Conservation (phyloP, 1,140 invertebrate genomes). For the Hypothenemus hampei region DNA sequence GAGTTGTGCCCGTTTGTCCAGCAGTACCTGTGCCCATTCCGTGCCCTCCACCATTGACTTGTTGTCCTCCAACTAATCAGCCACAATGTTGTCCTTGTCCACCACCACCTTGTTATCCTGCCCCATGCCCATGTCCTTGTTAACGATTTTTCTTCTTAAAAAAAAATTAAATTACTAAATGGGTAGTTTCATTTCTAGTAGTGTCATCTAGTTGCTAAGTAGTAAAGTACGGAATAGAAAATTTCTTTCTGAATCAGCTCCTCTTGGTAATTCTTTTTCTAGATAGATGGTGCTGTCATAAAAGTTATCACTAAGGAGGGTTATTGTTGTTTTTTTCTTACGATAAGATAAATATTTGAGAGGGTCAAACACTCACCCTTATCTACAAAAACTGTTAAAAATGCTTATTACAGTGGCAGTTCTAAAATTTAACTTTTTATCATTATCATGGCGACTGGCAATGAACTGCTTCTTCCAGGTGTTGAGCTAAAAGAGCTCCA, state of each 20-base stretch:
- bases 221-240: too few species aligned
- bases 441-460: conserved; percentile 21
- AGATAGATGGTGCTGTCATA: too few species aligned
- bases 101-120: conserved; percentile 25
- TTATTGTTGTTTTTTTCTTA: not conserved
- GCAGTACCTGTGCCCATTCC: conserved; percentile 26
- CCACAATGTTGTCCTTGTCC: conserved; percentile 31
- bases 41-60: conserved; percentile 31
- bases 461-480: conserved; percentile 30
- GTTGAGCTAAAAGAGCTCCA: conserved; percentile 34
- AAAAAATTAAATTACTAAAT: not conserved
- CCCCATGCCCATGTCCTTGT: conserved; percentile 22
- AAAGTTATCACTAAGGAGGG: too few species aligned
- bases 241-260: too few species aligned
- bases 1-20: conserved; percentile 30
- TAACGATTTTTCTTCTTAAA: not conserved
- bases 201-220: too few species aligned
- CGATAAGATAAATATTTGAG: not conserved
- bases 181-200: too few species aligned
- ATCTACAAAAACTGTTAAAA: conserved; percentile 1
- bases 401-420: conserved; percentile 1
- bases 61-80: conserved; percentile 27
- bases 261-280: too few species aligned
- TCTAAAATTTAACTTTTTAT: conserved; percentile 3
- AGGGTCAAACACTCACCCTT: too few species aligned